phyloP scores from a whole-genome alignment of 2,888 invertebrate species.

The Branchellion lobata region DNA sequence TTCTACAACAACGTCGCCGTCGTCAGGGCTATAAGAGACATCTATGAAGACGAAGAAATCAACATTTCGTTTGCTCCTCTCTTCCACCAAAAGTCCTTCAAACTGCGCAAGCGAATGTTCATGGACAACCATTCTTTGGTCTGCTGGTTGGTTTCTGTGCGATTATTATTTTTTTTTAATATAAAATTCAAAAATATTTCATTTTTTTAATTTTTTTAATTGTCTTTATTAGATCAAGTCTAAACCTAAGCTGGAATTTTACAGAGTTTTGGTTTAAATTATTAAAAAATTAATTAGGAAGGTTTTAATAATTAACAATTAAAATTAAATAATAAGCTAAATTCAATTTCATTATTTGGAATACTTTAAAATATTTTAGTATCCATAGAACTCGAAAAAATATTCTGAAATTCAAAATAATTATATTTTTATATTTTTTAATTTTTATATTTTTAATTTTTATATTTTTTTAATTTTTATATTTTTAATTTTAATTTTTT shows the following conservation, averaged over 20 bases:
- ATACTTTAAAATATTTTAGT: too few relatives aligned
- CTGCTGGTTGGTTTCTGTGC: slow-evolving; percentile 65
- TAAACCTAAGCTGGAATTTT: background rate
- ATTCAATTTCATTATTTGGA: too few relatives aligned
- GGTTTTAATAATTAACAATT: too few relatives aligned
- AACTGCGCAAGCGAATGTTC: slow-evolving; percentile 69
- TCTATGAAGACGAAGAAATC: slow-evolving; percentile 73
- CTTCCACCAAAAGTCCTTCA: slow-evolving; percentile 57
- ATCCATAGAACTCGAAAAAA: too few relatives aligned
- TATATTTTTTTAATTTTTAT: too few relatives aligned
- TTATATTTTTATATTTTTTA: too few relatives aligned
- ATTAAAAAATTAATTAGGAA: background rate
- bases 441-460: too few relatives aligned
- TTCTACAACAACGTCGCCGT: slow-evolving; percentile 73
- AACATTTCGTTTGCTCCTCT: slow-evolving; percentile 73
- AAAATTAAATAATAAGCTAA: too few relatives aligned
- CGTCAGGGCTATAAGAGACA: slow-evolving; percentile 70
- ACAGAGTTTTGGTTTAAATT: background rate
- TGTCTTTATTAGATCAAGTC: too few relatives aligned
- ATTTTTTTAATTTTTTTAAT: too few relatives aligned
- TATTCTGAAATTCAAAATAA: too few relatives aligned
- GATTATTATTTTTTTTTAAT: background rate
- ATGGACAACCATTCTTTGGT: slow-evolving; percentile 75
- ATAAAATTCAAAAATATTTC: background rate
- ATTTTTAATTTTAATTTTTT: too few relatives aligned